phyloP scores from a whole-genome alignment of 2,888 invertebrate genomes.

The Nomada flava region DNA sequence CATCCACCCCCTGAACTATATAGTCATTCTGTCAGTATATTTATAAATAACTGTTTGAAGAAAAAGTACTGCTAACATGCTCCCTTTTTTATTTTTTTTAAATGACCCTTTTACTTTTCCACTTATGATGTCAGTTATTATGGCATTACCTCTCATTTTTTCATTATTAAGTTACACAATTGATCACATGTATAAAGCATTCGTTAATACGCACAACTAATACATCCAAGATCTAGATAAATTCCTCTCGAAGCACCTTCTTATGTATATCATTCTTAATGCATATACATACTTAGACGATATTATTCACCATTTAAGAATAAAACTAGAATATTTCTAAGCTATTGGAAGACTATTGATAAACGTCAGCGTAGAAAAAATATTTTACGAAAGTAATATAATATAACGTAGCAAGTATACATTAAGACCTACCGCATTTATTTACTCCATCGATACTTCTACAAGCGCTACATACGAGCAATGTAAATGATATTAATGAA shows the following conservation, averaged over 20 bases:
- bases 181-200: neutral
- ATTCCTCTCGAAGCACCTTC: slow-evolving; percentile 15
- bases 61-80: slow-evolving; percentile 69
- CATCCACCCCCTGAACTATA: slow-evolving; percentile 83
- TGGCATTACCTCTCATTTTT: slow-evolving; percentile 29
- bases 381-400: slow-evolving; percentile 16
- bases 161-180: slow-evolving; percentile 5
- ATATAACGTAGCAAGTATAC: neutral
- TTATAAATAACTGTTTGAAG: slow-evolving; percentile 53
- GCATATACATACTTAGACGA: neutral
- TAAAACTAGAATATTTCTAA: slow-evolving; percentile 11
- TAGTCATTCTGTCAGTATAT: slow-evolving; percentile 76
- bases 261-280: neutral
- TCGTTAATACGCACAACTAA: neutral
- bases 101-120: slow-evolving; percentile 47
- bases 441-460: neutral
- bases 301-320: neutral
- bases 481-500: slow-evolving; percentile 20
- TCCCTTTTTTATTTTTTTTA: slow-evolving; percentile 34
- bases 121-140: slow-evolving; percentile 55
- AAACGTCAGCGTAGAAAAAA: neutral
- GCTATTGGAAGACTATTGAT: neutral
- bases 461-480: slow-evolving; percentile 5
- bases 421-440: neutral
- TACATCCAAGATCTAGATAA: neutral